These are phyloP conservation scores for Pantherophis vulpinus DNA, from an alignment of 2,797 vertebrate species.

Conservation along the genomic window DNA sequence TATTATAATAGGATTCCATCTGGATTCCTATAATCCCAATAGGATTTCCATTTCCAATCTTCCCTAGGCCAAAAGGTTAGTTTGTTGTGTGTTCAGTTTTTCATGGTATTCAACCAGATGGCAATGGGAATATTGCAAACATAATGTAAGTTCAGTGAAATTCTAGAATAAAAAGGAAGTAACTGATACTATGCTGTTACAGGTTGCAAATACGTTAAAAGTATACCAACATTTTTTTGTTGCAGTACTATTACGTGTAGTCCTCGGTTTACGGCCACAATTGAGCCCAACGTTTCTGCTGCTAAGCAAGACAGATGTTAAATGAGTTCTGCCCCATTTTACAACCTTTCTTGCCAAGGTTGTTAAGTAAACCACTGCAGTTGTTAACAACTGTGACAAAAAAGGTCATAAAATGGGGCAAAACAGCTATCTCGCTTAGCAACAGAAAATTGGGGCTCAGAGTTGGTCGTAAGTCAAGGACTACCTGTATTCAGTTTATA, in stretches of 20 bases:
- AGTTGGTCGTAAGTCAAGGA: background rate
- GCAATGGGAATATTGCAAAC: background rate
- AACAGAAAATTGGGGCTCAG: background rate
- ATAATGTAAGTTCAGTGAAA: background rate
- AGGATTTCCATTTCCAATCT: too few species aligned
- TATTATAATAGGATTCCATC: background rate
- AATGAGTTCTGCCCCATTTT: background rate
- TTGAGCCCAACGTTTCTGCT: background rate
- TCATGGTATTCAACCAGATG: background rate
- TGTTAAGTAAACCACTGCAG: background rate
- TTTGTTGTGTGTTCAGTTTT: background rate
- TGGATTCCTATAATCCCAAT: too few species aligned
- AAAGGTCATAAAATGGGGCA: background rate
- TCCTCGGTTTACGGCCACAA: background rate
- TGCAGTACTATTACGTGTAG: background rate
- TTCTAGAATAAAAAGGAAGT: background rate
- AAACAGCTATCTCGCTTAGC: background rate
- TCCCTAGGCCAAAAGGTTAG: background rate
- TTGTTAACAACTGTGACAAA: background rate
- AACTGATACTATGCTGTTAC: too few species aligned
- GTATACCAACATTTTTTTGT: background rate
- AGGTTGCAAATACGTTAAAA: background rate
- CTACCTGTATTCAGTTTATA: background rate
- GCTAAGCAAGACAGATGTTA: background rate
- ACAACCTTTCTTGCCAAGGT: background rate